A percentile compares a stretch with the other conserved stretches of the same genome.
These are phyloP conservation scores for Hydraecia micacea DNA, from an alignment of 2,888 invertebrate genomes.

Conservation along the genomic window DNA sequence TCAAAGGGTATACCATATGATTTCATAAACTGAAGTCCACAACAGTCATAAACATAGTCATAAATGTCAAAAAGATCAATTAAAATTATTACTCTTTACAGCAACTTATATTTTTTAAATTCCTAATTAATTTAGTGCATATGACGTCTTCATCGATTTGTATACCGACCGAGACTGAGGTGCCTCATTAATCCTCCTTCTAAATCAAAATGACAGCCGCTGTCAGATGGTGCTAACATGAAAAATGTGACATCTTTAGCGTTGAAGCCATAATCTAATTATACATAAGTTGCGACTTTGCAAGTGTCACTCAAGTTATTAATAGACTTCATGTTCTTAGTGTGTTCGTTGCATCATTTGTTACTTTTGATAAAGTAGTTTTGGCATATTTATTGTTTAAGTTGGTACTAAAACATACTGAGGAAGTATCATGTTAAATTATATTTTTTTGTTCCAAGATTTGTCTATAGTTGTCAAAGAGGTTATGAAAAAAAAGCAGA, in stretches of 20 bases:
- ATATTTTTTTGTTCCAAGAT: neutral
- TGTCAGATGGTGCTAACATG: slow-evolving; percentile 48
- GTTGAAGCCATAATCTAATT: slow-evolving; percentile 52
- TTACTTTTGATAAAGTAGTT: slow-evolving; percentile 12
- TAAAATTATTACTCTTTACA: neutral
- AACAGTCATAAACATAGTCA: neutral
- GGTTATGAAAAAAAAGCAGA: neutral
- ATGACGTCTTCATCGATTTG: slow-evolving; percentile 28
- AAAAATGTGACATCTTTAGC: slow-evolving; percentile 53
- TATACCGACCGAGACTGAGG: slow-evolving; percentile 3
- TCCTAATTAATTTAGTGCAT: slow-evolving; percentile 9
- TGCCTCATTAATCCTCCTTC: slow-evolving; percentile 24
- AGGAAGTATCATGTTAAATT: neutral
- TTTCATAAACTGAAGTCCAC: neutral
- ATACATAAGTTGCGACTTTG: slow-evolving; percentile 52
- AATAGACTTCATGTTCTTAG: slow-evolving; percentile 36
- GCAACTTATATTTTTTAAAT: neutral
- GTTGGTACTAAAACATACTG: neutral
- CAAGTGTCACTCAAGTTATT: slow-evolving; percentile 48
- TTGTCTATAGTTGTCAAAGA: neutral
- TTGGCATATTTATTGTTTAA: neutral
- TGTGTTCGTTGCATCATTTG: slow-evolving; percentile 24
- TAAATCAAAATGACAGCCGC: slow-evolving; percentile 48
- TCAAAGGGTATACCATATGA: neutral
- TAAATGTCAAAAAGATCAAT: slow-evolving; percentile 23